Conservation (phyloP, 2,888 invertebrate genomes). For the Linyphia triangularis region DNA sequence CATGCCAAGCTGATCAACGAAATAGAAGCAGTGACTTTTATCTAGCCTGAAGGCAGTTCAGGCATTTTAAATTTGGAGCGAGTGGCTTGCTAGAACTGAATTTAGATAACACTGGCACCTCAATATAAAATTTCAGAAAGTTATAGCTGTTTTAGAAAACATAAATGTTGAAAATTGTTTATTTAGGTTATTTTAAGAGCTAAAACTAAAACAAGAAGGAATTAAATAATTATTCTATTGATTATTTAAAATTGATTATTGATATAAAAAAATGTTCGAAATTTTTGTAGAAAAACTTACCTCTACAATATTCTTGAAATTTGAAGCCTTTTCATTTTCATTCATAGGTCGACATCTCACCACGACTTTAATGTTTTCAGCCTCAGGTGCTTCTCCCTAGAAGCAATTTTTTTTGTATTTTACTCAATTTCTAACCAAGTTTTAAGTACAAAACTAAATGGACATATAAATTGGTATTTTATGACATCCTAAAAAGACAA, state of each 20-base stretch:
- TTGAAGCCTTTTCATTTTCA: conserved; percentile 85
- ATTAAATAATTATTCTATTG: too few relatives aligned
- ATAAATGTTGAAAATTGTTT: background rate
- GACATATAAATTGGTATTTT: too few relatives aligned
- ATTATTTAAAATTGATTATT: background rate
- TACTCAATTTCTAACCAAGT: too few relatives aligned
- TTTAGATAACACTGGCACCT: background rate
- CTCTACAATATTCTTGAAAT: conserved; percentile 81
- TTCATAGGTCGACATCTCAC: conserved; percentile 94
- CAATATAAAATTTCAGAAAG: background rate
- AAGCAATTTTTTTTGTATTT: too few relatives aligned
- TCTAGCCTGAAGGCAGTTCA: too few relatives aligned
- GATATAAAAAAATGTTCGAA: background rate
- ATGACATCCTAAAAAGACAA: too few relatives aligned
- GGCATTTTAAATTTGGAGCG: too few relatives aligned
- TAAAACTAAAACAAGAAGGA: too few relatives aligned
- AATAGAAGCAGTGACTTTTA: too few relatives aligned
- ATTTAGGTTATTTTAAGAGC: too few relatives aligned
- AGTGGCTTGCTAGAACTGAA: background rate
- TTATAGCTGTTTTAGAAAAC: background rate
- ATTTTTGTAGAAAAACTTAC: conserved; percentile 42
- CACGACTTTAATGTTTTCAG: conserved; percentile 96
- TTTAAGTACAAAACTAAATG: too few relatives aligned
- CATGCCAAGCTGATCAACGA: too few relatives aligned
- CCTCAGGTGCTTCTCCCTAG: conserved; percentile 66